Evolutionary conservation across 2,797 vertebrate species (phyloP).

Genomic region (Notolabrus celidotus): DNA sequence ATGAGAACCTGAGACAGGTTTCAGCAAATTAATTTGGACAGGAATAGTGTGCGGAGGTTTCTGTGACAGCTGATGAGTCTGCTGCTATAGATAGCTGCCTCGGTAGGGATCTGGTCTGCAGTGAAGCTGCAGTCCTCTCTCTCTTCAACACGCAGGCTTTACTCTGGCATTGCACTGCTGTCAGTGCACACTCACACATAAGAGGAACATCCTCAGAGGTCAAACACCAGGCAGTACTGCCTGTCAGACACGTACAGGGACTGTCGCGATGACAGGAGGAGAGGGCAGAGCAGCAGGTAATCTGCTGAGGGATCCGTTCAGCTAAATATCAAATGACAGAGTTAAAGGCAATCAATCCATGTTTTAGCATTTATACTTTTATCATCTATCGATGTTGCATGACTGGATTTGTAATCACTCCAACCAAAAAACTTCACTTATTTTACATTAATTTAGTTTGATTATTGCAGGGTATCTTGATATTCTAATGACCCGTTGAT

Average conservation of each 20-base stretch:
- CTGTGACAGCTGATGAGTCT: constrained; percentile 54
- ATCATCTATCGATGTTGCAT: too few species aligned
- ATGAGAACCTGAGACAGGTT: constrained; percentile 27
- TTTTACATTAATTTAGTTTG: too few species aligned
- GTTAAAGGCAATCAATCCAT: constrained; percentile 12
- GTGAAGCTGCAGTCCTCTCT: neutral
- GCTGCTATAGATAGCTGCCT: constrained; percentile 56
- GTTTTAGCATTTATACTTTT: constrained; percentile 2
- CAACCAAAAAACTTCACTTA: too few species aligned
- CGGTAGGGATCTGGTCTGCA: too few species aligned
- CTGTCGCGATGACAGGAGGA: constrained; percentile 44
- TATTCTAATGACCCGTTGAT: too few species aligned
- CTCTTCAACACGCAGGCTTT: constrained; percentile 32
- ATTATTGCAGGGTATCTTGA: neutral
- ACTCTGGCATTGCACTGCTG: constrained; percentile 70
- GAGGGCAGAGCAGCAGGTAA: constrained; percentile 38
- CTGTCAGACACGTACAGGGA: constrained; percentile 59
- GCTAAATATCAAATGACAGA: constrained; percentile 39
- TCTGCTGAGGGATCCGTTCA: constrained; percentile 34
- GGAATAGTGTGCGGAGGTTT: constrained; percentile 39
- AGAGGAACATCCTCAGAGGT: constrained; percentile 67
- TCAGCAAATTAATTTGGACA: constrained; percentile 56
- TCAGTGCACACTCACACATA: constrained; percentile 60
- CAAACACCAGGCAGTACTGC: constrained; percentile 55
- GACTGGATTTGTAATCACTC: too few species aligned